phyloP scores from a whole-genome alignment of 2,113 vertebrate species.

The Saccopteryx leptura region DNA sequence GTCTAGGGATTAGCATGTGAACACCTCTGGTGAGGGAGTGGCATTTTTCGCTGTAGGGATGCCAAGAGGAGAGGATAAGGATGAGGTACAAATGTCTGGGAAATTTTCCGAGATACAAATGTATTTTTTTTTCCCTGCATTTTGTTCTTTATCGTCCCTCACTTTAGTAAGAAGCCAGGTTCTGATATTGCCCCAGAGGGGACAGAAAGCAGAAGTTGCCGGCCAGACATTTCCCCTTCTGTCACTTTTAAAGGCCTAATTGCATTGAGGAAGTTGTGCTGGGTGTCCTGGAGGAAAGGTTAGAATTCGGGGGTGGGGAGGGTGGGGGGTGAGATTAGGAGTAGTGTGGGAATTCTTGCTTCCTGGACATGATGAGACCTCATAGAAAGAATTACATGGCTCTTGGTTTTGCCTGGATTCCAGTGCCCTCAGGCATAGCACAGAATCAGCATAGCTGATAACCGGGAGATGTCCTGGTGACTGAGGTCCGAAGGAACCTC shows the following conservation, averaged over 20 bases:
- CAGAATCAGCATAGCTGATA: neutral
- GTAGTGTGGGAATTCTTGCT: too few species aligned
- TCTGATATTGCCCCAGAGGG: neutral
- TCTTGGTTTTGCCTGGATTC: neutral
- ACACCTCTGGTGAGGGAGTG: neutral
- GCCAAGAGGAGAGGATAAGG: neutral
- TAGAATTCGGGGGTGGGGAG: neutral
- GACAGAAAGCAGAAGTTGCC: slow-evolving; percentile 59
- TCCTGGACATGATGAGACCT: neutral
- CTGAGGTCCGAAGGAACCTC: neutral
- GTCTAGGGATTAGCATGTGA: neutral
- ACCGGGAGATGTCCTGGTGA: neutral
- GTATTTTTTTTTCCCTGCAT: neutral
- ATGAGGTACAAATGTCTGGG: neutral
- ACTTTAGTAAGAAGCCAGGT: neutral
- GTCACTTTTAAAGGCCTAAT: slow-evolving; percentile 40
- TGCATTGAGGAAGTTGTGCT: neutral
- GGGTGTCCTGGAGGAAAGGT: neutral
- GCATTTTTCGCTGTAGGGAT: neutral
- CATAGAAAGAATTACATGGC: neutral
- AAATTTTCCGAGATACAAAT: slow-evolving; percentile 10
- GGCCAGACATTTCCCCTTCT: slow-evolving; percentile 50
- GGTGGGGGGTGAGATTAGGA: neutral
- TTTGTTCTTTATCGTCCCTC: neutral
- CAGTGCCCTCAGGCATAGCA: neutral